phyloP scores from a whole-genome alignment of 2,113 vertebrate species.

The Gallinago undulata region DNA sequence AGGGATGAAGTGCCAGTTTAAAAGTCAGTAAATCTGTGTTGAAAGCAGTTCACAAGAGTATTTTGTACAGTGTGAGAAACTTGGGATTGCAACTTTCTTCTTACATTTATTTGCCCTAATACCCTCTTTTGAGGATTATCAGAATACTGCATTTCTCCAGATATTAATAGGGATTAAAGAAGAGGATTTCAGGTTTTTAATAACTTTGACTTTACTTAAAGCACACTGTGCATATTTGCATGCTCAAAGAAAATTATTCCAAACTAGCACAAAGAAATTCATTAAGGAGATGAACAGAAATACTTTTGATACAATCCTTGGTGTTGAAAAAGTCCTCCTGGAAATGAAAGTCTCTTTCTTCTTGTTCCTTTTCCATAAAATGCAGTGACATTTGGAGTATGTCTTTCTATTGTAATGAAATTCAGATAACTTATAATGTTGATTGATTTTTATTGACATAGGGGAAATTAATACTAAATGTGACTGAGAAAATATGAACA shows the following conservation, averaged over 20 bases:
- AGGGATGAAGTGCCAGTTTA: conserved; percentile 67
- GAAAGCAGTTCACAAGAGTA: conserved; percentile 36
- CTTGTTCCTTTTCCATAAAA: background rate
- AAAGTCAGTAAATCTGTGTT: conserved; percentile 57
- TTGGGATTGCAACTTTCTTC: background rate
- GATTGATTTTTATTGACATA: background rate
- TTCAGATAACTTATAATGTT: background rate
- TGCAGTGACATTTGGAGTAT: background rate
- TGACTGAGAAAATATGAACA: background rate
- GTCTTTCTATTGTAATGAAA: background rate
- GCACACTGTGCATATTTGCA: conserved; percentile 11
- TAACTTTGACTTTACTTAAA: conserved; percentile 32
- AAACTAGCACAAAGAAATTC: conserved; percentile 22
- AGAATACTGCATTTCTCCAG: conserved; percentile 16
- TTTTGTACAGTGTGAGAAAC: conserved; percentile 38
- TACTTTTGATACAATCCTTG: background rate
- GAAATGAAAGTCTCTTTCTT: background rate
- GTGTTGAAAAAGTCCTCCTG: background rate
- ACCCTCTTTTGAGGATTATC: conserved; percentile 47
- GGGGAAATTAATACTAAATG: background rate
- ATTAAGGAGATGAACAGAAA: conserved; percentile 17
- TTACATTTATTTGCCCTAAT: conserved; percentile 38
- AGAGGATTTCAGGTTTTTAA: conserved; percentile 19
- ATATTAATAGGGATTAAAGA: conserved; percentile 41
- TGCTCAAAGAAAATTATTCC: conserved; percentile 9